These are phyloP conservation scores for Patella pellucida DNA, from an alignment of 2,888 invertebrate genomes.

Conservation along the genomic window DNA sequence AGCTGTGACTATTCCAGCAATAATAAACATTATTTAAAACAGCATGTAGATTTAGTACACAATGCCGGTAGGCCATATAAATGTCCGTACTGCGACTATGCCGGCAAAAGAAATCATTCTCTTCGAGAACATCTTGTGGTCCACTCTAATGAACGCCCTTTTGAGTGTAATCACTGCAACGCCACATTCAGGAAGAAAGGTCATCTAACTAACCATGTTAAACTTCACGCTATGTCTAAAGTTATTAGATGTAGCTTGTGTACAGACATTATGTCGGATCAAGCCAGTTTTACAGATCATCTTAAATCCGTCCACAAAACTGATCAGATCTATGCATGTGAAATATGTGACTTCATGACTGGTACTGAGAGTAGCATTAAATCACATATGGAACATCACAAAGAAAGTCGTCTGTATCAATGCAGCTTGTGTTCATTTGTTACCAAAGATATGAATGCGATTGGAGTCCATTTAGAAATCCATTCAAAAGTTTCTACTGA, in stretches of 20 bases:
- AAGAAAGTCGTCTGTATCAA: slow-evolving; percentile 28
- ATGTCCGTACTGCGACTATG: slow-evolving; percentile 69
- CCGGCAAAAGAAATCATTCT: slow-evolving; percentile 68
- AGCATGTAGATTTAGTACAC: slow-evolving; percentile 68
- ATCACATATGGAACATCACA: slow-evolving; percentile 46
- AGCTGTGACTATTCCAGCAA: slow-evolving; percentile 66
- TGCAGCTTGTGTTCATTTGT: slow-evolving; percentile 31
- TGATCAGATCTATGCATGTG: slow-evolving; percentile 60
- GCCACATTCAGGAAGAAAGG: slow-evolving; percentile 69
- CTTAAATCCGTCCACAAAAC: slow-evolving; percentile 52
- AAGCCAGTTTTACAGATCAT: slow-evolving; percentile 39
- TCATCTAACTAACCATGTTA: slow-evolving; percentile 67
- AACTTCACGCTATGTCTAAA: slow-evolving; percentile 59
- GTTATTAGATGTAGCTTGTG: slow-evolving; percentile 28
- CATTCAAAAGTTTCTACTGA: not conserved
- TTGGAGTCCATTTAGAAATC: slow-evolving; percentile 17
- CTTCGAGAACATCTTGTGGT: slow-evolving; percentile 67
- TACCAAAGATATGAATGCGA: slow-evolving; percentile 16
- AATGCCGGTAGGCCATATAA: slow-evolving; percentile 65
- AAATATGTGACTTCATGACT: slow-evolving; percentile 58
- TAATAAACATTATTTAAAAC: slow-evolving; percentile 68
- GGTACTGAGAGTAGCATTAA: slow-evolving; percentile 48
- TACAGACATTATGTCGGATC: slow-evolving; percentile 24
- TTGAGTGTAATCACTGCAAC: slow-evolving; percentile 64
- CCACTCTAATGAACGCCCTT: slow-evolving; percentile 65